Evolutionary conservation across 1,140 invertebrate species (phyloP).

Genomic region (Zaprionus inermis): DNA sequence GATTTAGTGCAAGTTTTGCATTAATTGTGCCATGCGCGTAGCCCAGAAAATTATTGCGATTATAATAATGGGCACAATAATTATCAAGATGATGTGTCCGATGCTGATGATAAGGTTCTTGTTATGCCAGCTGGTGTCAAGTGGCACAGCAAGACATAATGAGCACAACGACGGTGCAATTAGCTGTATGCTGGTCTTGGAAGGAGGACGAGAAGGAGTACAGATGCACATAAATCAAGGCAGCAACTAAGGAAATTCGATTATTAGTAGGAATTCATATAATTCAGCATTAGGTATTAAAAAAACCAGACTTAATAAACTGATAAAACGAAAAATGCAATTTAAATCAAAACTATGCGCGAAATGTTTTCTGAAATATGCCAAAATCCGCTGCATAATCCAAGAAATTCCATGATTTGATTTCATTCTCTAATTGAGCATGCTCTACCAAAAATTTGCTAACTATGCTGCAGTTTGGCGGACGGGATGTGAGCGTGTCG

Average conservation of each 20-base stretch:
- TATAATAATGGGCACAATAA: constrained; percentile 15
- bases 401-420: neutral
- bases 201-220: no score
- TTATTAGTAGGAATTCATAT: neutral
- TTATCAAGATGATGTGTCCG: constrained; percentile 1
- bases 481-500: neutral
- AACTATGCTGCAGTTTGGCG: neutral
- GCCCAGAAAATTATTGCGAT: constrained; percentile 5
- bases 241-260: neutral
- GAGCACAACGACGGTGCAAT: constrained; percentile 4
- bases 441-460: neutral
- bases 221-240: neutral
- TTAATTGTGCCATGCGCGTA: constrained; percentile 52
- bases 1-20: constrained; percentile 56
- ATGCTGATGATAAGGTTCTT: constrained; percentile 18
- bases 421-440: neutral
- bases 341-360: no score
- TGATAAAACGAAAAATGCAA: no score
- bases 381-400: no score
- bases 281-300: no score
- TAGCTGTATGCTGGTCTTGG: constrained; percentile 9
- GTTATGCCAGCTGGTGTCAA: constrained; percentile 26
- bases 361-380: no score
- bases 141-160: constrained; percentile 17
- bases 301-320: no score